These are phyloP conservation scores for Dioctria rufipes DNA, from an alignment of 2,888 invertebrate species.

Conservation along the genomic window DNA sequence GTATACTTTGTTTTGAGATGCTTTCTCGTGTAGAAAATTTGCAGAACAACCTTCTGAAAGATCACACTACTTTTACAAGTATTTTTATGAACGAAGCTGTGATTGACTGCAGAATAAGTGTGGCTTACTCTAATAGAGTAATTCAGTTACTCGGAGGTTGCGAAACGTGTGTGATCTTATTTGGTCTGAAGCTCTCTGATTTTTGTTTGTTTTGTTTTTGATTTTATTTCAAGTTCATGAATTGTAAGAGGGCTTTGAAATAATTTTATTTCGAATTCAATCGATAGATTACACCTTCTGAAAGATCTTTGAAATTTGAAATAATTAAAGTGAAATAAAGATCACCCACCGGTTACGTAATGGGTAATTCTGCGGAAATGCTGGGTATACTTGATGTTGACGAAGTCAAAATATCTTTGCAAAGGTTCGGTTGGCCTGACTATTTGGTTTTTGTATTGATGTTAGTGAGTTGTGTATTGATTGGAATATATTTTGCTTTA, in stretches of 20 bases:
- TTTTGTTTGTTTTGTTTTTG: not conserved
- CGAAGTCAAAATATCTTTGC: conserved; percentile 72
- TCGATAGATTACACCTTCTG: too few relatives aligned
- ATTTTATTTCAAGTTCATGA: too few relatives aligned
- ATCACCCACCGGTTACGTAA: not conserved
- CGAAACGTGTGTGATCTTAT: conserved; percentile 40
- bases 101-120: conserved; percentile 32
- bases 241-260: too few relatives aligned
- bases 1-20: not conserved
- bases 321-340: too few relatives aligned
- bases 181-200: not conserved
- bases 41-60: conserved; percentile 13
- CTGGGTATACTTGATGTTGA: conserved; percentile 62
- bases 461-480: conserved; percentile 82
- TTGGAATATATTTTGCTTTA: conserved; percentile 89
- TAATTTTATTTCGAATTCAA: too few relatives aligned
- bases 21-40: not conserved
- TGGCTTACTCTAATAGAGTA: conserved; percentile 41
- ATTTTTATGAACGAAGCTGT: conserved; percentile 11
- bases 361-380: conserved; percentile 28
- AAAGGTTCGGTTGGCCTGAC: conserved; percentile 81
- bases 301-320: too few relatives aligned
- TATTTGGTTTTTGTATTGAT: conserved; percentile 85
- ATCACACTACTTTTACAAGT: conserved; percentile 19
- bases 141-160: conserved; percentile 44